Base-by-base conservation (phyloP, 2,113 vertebrate genomes). In the Pelobates fuscus region DNA sequence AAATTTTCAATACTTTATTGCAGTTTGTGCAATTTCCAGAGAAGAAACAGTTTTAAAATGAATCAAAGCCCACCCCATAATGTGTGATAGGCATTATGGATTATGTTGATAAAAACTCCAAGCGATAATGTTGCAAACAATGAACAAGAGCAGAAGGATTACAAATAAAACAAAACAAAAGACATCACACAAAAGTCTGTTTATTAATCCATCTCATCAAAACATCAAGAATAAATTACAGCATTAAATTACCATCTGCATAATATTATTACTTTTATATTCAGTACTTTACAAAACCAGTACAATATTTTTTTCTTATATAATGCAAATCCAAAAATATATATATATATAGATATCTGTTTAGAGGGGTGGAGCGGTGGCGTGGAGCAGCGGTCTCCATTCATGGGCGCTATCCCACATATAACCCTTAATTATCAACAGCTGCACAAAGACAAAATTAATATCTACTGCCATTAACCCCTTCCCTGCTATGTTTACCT, bases 241-340 rank as follows among this genome's bases (percentile, higher is more conserved):
- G 32, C 63, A 76, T 76, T 76, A 76, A 76, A 76, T 76, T 67
- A 76, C 25, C 71, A 58, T 67, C 60, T 63, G 30, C 60, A 63
- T 75, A 27, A 57, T 59, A 76, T 29, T 76, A 74, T 74, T 66
- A 74, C 71, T 76, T 76, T 76, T 76, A 76, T 76, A 76, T 59
- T 59, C 55, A 58, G 54, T 59, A 76, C 72, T 67, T 67, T 67
- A 76, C 32, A 76, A 75, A 76, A 67, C 24, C 64, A 67, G 54
- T 76, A 76, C 72, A 52, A 67, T 63, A 63, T 37, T 37, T 54
- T 49, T 49, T 71, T 77, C n/a, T n/a, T n/a, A 49, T 70, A 62
- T 43, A 70, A 62, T 77, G 67, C 67, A 77, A 62, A 63, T 69
- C 58, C 67, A 77, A 70, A 77, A 69, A 68, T 58, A 75, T 66